These are phyloP conservation scores for Eurystomus glaucurus DNA, from an alignment of 2,797 vertebrate species.

Conservation along the genomic window DNA sequence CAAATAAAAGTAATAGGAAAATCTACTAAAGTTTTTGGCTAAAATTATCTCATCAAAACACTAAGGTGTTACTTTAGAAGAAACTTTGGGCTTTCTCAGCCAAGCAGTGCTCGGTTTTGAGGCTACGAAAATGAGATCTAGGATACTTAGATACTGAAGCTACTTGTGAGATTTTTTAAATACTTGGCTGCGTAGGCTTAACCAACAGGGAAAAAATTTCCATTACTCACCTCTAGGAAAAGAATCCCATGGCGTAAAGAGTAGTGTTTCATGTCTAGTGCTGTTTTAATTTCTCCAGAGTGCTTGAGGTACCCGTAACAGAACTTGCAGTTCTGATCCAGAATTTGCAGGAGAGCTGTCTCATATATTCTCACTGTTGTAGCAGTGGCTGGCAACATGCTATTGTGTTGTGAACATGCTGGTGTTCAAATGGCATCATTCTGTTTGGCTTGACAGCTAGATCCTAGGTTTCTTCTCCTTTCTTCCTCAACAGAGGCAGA, in stretches of 20 bases:
- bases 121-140: not conserved
- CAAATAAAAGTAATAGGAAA: not conserved
- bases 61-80: not conserved
- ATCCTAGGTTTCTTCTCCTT: not conserved
- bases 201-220: not conserved
- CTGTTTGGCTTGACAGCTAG: not conserved
- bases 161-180: not conserved
- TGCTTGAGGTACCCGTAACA: not conserved
- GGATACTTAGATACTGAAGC: not conserved
- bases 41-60: not conserved
- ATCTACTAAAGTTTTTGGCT: not conserved
- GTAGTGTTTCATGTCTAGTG: not conserved
- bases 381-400: not conserved
- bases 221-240: not conserved
- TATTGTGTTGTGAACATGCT: not conserved
- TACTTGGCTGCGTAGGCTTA: not conserved
- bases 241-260: not conserved
- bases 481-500: not conserved
- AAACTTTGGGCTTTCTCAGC: not conserved
- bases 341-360: not conserved
- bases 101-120: not conserved
- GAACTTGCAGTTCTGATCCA: not conserved
- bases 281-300: not conserved
- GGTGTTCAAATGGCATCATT: fast-evolving
- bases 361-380: no score